Evolutionary conservation across 1,140 invertebrate genomes (phyloP), one percentile per base, ranked within the genome.

Genomic region (Pseudomyrmex pallidus): DNA sequence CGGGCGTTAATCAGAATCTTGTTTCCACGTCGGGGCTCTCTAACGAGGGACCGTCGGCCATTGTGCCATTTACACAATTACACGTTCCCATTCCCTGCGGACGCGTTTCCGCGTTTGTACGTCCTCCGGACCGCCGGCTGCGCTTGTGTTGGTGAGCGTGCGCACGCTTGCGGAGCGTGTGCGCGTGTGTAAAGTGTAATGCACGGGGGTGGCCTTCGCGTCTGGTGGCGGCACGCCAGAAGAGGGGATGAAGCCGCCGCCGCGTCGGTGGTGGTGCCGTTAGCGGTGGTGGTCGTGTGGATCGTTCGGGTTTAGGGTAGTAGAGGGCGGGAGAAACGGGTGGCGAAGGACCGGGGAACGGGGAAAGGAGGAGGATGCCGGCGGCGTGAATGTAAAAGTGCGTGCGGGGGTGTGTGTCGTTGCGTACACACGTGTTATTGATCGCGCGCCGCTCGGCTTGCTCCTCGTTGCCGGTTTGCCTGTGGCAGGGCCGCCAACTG

Each of bases 381-480:
- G 20, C 52, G 66, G 61, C 86, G 62, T 86, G 56, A 83, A 85
- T 85, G 89, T 89, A 91, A 91, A 90, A 90, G 85, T 91, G 90
- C 90, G 90, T 91, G 83, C 74, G 68, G 67, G 72, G 82, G 87
- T 89, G 91, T 87, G 91, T 90, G 90, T 90, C 91, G 90, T 91
- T 93, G 93, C 92, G 91, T 93, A 90, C 92, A 93, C 92, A 93
- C 92, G 92, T 93, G 93, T 91, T 93, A 93, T 93, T 93, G 92
- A 93, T 93, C 93, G 93, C 89, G 74, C 46, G 56, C 56, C 46
- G 72, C 80, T 86, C 88, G 83, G 87, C 89, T 90, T 87, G 88
- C 72, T 83, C 87, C 89, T 91, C 87, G 89, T 88, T 89, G 88
- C 83, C 86, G 84, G 84, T 83, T 77, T 82, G 91, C 72, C 84